These are phyloP conservation scores for Anniella stebbinsi DNA, from an alignment of 2,797 vertebrate species.

Conservation along the genomic window DNA sequence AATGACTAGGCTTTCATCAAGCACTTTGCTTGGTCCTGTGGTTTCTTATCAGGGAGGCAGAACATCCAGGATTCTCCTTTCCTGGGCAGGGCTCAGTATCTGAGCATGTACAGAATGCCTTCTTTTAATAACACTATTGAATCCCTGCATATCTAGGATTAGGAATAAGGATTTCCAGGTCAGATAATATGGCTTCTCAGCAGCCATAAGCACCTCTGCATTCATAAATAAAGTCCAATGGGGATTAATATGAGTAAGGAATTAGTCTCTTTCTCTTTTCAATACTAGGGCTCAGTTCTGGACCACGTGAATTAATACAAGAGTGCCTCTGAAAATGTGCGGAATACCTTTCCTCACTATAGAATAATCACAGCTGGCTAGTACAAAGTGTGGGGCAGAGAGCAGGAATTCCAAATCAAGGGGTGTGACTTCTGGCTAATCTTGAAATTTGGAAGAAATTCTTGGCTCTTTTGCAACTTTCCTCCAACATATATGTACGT, in stretches of 20 bases:
- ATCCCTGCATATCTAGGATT: not conserved
- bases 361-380: not conserved
- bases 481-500: not conserved
- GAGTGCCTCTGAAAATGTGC: not conserved
- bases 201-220: not conserved
- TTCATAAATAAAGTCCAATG: not conserved
- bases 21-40: not conserved
- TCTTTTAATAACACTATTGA: not conserved
- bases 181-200: not conserved
- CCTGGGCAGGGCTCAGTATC: not conserved
- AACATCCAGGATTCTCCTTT: not conserved
- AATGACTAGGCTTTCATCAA: no score
- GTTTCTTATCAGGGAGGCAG: not conserved
- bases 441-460: not conserved
- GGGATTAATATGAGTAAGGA: not conserved
- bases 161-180: not conserved
- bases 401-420: not conserved
- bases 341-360: not conserved
- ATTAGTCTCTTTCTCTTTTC: not conserved
- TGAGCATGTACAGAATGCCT: not conserved
- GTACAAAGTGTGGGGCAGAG: not conserved
- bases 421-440: not conserved
- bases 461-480: not conserved
- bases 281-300: not conserved
- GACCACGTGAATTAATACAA: not conserved